These are phyloP conservation scores for Urocynchramus pylzowi DNA, from an alignment of 2,113 vertebrate species.

Conservation along the genomic window DNA sequence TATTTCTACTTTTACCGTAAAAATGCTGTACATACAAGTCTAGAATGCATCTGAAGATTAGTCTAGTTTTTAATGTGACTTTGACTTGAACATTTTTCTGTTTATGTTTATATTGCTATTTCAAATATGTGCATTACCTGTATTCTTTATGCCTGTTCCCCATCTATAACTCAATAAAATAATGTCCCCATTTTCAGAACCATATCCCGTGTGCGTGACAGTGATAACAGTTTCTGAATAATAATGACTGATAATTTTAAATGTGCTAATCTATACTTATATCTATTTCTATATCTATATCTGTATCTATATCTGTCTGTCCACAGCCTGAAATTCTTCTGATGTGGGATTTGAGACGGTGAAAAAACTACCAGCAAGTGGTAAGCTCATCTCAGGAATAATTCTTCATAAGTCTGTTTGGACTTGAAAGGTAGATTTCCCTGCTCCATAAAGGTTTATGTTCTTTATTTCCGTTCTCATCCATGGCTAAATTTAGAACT, in stretches of 20 bases:
- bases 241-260: not conserved
- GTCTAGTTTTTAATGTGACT: slow-evolving; percentile 36
- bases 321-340: not conserved
- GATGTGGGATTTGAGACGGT: not conserved
- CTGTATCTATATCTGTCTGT: not conserved
- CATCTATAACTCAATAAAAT: slow-evolving; percentile 49
- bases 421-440: not conserved
- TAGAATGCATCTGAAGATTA: slow-evolving; percentile 1
- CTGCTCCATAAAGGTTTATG: not conserved
- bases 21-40: slow-evolving; percentile 15
- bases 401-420: not conserved
- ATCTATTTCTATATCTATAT: not conserved
- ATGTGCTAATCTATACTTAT: not conserved
- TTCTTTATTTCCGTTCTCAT: not conserved
- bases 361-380: not conserved
- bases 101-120: slow-evolving; percentile 42
- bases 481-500: not conserved
- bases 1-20: not conserved
- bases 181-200: not conserved
- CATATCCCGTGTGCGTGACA: not conserved
- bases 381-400: not conserved
- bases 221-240: not conserved
- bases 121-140: slow-evolving; percentile 42
- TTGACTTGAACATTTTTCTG: slow-evolving; percentile 34
- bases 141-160: slow-evolving; percentile 47